phyloP scores from a whole-genome alignment of 2,888 invertebrate species.

The Cyclophora punctaria region DNA sequence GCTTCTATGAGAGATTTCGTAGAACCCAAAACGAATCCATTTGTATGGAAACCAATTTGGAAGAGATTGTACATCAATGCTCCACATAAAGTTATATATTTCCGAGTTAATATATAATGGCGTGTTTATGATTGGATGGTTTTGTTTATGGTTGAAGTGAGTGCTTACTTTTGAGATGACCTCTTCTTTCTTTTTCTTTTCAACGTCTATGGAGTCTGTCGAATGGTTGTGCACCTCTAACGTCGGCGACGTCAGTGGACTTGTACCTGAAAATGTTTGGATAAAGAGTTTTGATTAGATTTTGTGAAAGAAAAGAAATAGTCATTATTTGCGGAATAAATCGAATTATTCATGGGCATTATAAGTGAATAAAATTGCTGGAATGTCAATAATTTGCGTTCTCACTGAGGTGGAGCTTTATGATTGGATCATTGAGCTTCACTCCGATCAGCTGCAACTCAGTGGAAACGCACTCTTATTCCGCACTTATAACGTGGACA shows the following conservation, averaged over 20 bases:
- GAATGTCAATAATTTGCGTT: no score
- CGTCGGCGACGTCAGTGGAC: constrained; percentile 84
- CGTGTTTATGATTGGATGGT: constrained; percentile 9
- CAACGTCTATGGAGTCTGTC: constrained; percentile 82
- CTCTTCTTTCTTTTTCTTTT: constrained; percentile 81
- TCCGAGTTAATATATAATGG: constrained; percentile 36
- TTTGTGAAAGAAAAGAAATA: no score
- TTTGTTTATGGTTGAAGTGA: constrained; percentile 2
- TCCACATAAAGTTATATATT: constrained; percentile 45
- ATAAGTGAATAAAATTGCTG: no score
- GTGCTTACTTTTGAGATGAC: constrained; percentile 70
- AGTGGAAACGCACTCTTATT: no score
- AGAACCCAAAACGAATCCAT: constrained; percentile 49
- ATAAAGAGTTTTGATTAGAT: no score
- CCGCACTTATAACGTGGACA: no score
- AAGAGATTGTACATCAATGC: constrained; percentile 40
- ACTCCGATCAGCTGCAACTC: no score
- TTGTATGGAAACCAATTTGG: constrained; percentile 29
- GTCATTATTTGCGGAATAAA: no score
- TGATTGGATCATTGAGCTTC: no score
- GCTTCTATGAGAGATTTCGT: constrained; percentile 10
- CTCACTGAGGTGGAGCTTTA: no score
- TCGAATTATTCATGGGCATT: no score
- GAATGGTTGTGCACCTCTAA: constrained; percentile 83
- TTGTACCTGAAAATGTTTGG: constrained; percentile 69